phyloP scores from a whole-genome alignment of 2,888 invertebrate species.

The Furcula furcula region DNA sequence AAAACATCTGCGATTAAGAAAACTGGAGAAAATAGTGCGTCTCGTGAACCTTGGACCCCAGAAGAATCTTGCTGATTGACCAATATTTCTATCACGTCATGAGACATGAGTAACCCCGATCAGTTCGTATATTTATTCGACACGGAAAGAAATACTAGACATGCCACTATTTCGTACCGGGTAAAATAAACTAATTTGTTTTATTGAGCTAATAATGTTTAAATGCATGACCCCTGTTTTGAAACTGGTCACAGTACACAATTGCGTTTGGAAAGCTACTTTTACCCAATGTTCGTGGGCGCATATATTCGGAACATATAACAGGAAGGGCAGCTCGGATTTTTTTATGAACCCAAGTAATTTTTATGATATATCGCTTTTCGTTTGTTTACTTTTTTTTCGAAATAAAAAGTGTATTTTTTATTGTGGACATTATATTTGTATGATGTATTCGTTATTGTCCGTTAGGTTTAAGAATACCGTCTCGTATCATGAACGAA shows the following conservation, averaged over 20 bases:
- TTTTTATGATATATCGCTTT: constrained; percentile 57
- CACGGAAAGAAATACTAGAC: too few relatives aligned
- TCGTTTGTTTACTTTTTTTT: constrained; percentile 41
- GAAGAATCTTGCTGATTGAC: too few relatives aligned
- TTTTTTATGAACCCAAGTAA: constrained; percentile 46
- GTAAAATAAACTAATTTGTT: not conserved
- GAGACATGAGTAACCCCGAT: too few relatives aligned
- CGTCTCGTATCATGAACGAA: constrained; percentile 4
- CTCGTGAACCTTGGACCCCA: too few relatives aligned
- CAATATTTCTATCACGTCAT: too few relatives aligned
- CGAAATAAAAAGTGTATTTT: constrained; percentile 20
- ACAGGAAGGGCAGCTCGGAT: constrained; percentile 47
- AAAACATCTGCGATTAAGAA: too few relatives aligned
- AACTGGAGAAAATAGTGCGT: too few relatives aligned
- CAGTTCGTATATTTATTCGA: too few relatives aligned
- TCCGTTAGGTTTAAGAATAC: constrained; percentile 1
- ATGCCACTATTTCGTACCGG: too few relatives aligned
- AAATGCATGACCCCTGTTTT: constrained; percentile 36
- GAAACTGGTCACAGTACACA: constrained; percentile 54
- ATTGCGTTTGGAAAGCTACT: constrained; percentile 70
- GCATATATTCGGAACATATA: constrained; percentile 58
- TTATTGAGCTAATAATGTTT: constrained; percentile 5
- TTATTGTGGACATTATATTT: constrained; percentile 16
- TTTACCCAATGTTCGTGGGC: constrained; percentile 64
- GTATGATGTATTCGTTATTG: constrained; percentile 22